phyloP scores from a whole-genome alignment of 2,888 invertebrate genomes.

The Philereme transversata region DNA sequence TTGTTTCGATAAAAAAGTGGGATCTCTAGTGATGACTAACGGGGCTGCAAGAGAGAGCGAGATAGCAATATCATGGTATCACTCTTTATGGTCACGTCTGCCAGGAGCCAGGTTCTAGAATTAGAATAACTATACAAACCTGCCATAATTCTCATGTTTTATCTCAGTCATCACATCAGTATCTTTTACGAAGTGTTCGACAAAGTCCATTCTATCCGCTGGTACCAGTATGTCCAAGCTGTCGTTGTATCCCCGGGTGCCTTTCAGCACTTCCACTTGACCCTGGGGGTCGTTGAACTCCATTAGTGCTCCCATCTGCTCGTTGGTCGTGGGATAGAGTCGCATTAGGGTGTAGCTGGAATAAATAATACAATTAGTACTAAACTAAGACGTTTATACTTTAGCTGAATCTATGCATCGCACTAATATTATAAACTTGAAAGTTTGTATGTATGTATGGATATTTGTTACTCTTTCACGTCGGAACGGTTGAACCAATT shows the following conservation, averaged over 20 bases:
- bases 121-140: constrained; percentile 39
- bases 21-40: too few relatives aligned
- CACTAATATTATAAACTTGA: too few relatives aligned
- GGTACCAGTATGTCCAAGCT: constrained; percentile 69
- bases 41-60: too few relatives aligned
- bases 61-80: too few relatives aligned
- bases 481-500: too few relatives aligned
- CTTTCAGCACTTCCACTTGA: constrained; percentile 61
- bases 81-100: too few relatives aligned
- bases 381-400: not conserved
- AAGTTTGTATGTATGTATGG: too few relatives aligned
- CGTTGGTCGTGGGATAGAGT: constrained; percentile 50
- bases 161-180: constrained; percentile 49
- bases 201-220: constrained; percentile 40
- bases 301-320: constrained; percentile 49
- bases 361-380: constrained; percentile 23
- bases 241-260: constrained; percentile 62
- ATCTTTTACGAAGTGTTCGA: constrained; percentile 51
- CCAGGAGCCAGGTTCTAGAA: not conserved
- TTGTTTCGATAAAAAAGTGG: too few relatives aligned
- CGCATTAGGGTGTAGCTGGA: constrained; percentile 64
- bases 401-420: too few relatives aligned
- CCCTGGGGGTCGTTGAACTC: constrained; percentile 52
- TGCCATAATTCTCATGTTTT: constrained; percentile 61
- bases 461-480: too few relatives aligned